These are phyloP conservation scores for Malaclemys terrapin DNA, from an alignment of 2,113 vertebrate species.

Conservation along the genomic window DNA sequence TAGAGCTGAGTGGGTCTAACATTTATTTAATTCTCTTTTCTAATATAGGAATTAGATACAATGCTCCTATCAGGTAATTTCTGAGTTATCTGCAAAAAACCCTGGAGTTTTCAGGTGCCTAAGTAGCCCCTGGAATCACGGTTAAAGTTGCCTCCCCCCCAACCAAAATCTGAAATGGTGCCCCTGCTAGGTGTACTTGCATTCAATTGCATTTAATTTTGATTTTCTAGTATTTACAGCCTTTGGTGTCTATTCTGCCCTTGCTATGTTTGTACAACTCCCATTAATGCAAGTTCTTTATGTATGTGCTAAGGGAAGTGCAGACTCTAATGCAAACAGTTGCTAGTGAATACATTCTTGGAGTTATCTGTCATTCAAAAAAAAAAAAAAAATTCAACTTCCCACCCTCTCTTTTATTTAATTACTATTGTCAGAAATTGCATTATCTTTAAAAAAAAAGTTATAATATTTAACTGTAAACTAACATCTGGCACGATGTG, in stretches of 20 bases:
- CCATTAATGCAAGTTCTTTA: slow-evolving; percentile 1
- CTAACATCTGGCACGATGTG: background rate
- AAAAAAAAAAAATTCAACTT: background rate
- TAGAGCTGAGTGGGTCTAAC: too few species aligned
- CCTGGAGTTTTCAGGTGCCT: too few species aligned
- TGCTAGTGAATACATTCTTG: slow-evolving; percentile 49
- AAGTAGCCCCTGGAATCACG: too few species aligned
- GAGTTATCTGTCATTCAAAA: slow-evolving; percentile 49
- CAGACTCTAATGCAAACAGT: slow-evolving; percentile 53
- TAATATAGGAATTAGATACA: too few species aligned
- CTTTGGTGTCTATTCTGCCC: background rate
- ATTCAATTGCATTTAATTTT: background rate
- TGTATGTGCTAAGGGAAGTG: background rate
- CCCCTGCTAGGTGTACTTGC: slow-evolving; percentile 11
- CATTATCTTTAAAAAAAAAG: background rate
- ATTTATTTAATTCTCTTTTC: too few species aligned
- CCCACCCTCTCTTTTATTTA: background rate
- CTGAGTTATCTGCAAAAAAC: too few species aligned
- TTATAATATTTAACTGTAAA: background rate
- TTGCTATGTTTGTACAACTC: slow-evolving; percentile 37
- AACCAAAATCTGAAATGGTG: too few species aligned
- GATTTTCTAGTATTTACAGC: slow-evolving; percentile 32
- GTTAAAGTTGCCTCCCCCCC: too few species aligned
- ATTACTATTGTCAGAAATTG: background rate
- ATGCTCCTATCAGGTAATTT: too few species aligned